These are phyloP conservation scores for Poeciliopsis turneri DNA, from an alignment of 2,797 vertebrate genomes.

Conservation along the genomic window DNA sequence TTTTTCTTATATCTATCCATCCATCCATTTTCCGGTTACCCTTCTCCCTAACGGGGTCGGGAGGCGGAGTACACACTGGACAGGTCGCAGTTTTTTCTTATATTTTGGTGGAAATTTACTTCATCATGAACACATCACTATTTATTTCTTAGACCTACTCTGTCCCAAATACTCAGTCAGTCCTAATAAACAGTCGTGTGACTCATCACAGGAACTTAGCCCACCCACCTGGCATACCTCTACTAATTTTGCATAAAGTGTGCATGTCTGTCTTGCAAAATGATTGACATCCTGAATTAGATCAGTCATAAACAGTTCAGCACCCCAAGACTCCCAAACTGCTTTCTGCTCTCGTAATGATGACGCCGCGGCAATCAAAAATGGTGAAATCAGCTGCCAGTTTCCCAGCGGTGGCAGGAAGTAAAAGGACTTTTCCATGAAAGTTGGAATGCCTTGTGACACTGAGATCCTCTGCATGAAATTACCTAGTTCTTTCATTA, in stretches of 20 bases:
- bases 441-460: conserved; percentile 62
- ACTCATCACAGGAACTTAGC: background rate
- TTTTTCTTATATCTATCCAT: too few species aligned
- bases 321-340: background rate
- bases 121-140: background rate
- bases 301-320: conserved; percentile 32
- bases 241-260: background rate
- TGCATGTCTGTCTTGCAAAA: conserved; percentile 16
- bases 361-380: conserved; percentile 42
- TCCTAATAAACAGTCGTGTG: background rate
- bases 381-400: conserved; percentile 35
- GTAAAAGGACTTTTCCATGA: conserved; percentile 30
- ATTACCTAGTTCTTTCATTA: conserved; percentile 80
- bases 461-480: conserved; percentile 73
- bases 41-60: too few species aligned
- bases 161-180: background rate
- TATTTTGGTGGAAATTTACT: background rate
- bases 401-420: conserved; percentile 31
- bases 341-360: conserved; percentile 5
- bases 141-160: background rate
- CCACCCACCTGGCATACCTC: background rate
- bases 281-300: conserved; percentile 37
- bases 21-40: too few species aligned
- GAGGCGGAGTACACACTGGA: too few species aligned
- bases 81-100: too few species aligned